A percentile compares a stretch with the other conserved stretches of the same genome.
Conservation (phyloP, 1,140 invertebrate genomes). For the Melanaphis sacchari region DNA sequence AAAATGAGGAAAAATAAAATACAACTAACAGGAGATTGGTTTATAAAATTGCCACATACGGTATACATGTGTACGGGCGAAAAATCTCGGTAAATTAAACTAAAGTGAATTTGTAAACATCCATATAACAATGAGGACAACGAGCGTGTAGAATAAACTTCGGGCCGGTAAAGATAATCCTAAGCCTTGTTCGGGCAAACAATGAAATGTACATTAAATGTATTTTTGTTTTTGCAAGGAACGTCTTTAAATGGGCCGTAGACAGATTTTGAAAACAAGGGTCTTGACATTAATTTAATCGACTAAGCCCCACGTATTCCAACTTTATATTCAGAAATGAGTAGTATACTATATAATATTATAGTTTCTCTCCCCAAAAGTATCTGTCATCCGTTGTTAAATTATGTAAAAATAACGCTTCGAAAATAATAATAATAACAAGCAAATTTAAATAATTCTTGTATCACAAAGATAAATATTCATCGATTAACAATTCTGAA, state of each 20-base stretch:
- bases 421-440: neutral
- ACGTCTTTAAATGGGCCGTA: neutral
- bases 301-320: neutral
- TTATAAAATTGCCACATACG: neutral
- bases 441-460: slow-evolving; percentile 15
- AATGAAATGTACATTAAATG: slow-evolving; percentile 2
- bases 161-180: neutral
- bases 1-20: neutral
- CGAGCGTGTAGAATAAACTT: slow-evolving; percentile 8
- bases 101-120: slow-evolving; percentile 35
- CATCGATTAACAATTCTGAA: neutral
- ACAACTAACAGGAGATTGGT: neutral
- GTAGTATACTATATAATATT: neutral
- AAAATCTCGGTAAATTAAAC: slow-evolving; percentile 13
- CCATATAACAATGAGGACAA: neutral
- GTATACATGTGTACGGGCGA: neutral
- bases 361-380: neutral
- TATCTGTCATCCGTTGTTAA: neutral
- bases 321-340: slow-evolving; percentile 5
- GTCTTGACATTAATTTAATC: slow-evolving; percentile 22
- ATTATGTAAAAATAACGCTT: neutral
- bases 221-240: slow-evolving; percentile 8
- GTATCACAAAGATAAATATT: slow-evolving; percentile 3
- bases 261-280: slow-evolving; percentile 46
- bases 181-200: neutral